Conservation (phyloP, 2,888 invertebrate species). For the Tridacna gigas region DNA sequence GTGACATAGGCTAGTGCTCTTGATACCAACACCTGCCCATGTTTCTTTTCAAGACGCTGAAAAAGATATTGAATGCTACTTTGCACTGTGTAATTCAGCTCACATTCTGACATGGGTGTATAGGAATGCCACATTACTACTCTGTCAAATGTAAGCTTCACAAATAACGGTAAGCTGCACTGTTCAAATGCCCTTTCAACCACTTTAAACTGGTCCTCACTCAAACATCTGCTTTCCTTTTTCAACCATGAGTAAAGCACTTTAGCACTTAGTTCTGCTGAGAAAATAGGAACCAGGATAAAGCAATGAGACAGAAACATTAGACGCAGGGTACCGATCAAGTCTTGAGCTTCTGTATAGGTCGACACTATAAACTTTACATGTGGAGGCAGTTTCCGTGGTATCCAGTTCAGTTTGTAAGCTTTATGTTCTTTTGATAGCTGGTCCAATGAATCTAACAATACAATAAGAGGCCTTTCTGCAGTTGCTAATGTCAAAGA, state of each 20-base stretch:
- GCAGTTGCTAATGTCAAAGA: slow-evolving; percentile 66
- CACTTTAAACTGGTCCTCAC: slow-evolving; percentile 70
- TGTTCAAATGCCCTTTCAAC: slow-evolving; percentile 72
- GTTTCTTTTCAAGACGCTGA: slow-evolving; percentile 76
- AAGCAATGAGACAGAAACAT: slow-evolving; percentile 62
- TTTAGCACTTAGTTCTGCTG: slow-evolving; percentile 69
- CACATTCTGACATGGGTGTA: slow-evolving; percentile 61
- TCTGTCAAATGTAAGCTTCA: slow-evolving; percentile 77
- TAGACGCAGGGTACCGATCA: slow-evolving; percentile 72
- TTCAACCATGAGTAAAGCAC: slow-evolving; percentile 75
- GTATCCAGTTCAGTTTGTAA: slow-evolving; percentile 80
- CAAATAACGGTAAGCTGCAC: slow-evolving; percentile 79
- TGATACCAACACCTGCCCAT: slow-evolving; percentile 75
- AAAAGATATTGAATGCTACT: slow-evolving; percentile 78
- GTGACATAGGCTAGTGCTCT: slow-evolving; percentile 78
- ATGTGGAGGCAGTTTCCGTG: slow-evolving; percentile 72
- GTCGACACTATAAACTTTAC: slow-evolving; percentile 78
- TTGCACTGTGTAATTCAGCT: slow-evolving; percentile 72
- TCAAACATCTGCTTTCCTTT: slow-evolving; percentile 69
- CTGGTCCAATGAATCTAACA: slow-evolving; percentile 80
- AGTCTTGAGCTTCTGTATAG: slow-evolving; percentile 71
- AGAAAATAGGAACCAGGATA: slow-evolving; percentile 71
- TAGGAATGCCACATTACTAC: slow-evolving; percentile 78
- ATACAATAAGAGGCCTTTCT: slow-evolving; percentile 70
- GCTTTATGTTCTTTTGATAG: slow-evolving; percentile 72